Evolutionary conservation across 2,888 invertebrate genomes (phyloP).

Genomic region (Catocala sponsa): DNA sequence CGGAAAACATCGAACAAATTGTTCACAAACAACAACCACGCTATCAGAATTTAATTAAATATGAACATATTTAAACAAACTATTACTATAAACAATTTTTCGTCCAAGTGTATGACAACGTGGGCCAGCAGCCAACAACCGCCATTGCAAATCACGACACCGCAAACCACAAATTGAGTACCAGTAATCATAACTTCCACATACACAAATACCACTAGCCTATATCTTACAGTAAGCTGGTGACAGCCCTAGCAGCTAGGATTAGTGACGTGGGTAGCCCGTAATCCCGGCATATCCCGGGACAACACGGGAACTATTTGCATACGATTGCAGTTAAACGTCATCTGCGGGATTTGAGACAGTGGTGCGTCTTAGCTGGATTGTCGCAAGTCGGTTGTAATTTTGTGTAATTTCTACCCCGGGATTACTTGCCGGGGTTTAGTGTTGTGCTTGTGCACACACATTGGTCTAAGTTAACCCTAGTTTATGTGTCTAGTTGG

Average conservation of each 20-base stretch:
- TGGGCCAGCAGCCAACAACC: slow-evolving; percentile 41
- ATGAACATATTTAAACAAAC: not conserved
- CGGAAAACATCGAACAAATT: too few relatives aligned
- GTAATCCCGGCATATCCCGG: slow-evolving; percentile 71
- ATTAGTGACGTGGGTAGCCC: slow-evolving; percentile 72
- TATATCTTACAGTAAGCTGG: slow-evolving; percentile 75
- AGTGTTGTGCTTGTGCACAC: slow-evolving; percentile 14
- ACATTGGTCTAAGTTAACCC: slow-evolving; percentile 2
- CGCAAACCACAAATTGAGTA: slow-evolving; percentile 50
- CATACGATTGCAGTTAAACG: slow-evolving; percentile 82
- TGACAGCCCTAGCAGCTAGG: slow-evolving; percentile 72
- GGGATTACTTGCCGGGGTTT: slow-evolving; percentile 51
- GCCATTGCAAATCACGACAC: slow-evolving; percentile 44
- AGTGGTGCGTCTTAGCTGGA: slow-evolving; percentile 55
- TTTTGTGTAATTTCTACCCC: slow-evolving; percentile 60
- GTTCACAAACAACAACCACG: too few relatives aligned
- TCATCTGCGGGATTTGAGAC: slow-evolving; percentile 80
- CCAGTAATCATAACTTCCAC: slow-evolving; percentile 54
- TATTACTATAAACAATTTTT: slow-evolving; percentile 11
- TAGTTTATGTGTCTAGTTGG: slow-evolving; percentile 5
- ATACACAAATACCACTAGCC: slow-evolving; percentile 61
- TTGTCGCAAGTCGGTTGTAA: slow-evolving; percentile 62
- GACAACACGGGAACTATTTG: slow-evolving; percentile 71
- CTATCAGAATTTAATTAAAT: not conserved
- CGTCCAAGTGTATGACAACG: slow-evolving; percentile 6